Base-by-base conservation (phyloP, 2,888 invertebrate species). In the Cryptocheilus praepositus region DNA sequence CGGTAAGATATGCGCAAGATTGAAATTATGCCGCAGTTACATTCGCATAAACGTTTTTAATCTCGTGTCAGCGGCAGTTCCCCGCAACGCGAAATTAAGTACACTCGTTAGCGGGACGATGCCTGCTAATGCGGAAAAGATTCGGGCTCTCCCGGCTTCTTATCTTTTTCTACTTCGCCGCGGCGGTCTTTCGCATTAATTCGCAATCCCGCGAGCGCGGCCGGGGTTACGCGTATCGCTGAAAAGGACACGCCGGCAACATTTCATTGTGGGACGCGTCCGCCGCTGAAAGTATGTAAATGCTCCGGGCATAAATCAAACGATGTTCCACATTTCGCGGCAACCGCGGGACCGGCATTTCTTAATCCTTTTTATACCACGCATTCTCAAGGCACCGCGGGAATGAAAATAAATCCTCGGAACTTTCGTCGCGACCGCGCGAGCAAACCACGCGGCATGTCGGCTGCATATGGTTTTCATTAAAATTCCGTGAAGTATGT, bases 81-180 rank as follows among this genome's bases (percentile, higher is more conserved):
- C 36, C 74, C 68, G 70, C 75, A 65, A 67, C 76, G 79, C 70
- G 80, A 81, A 83, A 84, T 86, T 83, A 86, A 85, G 81, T 84
- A 77, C 74, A 76, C 84, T 85, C 83, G 82, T 84, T 85, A 85
- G 85, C 77, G 71, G 67, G 73, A 74, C 76, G 76, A 79, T 77
- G 77, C 77, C 79, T 72, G 80, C 82, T 86, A 86, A 86, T 81
- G 85, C 73, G 72, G 70, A 74, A 83, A 85, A 81, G 83, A 85
- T 85, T 84, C 65, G 67, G 53, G 66, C 22, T 56, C 25, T 43
- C 46, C 43, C 4, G 49, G 22, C 62, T 72, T 70, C 79, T 74
- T 76, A 76, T 79, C 76, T 74, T 79, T 74, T 79, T 74, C 74
- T 67, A 55, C 65, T 57, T 16, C 49, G 46, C 58, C 45, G 36